phyloP scores from a whole-genome alignment of 2,113 vertebrate species.

The Laticauda colubrina region DNA sequence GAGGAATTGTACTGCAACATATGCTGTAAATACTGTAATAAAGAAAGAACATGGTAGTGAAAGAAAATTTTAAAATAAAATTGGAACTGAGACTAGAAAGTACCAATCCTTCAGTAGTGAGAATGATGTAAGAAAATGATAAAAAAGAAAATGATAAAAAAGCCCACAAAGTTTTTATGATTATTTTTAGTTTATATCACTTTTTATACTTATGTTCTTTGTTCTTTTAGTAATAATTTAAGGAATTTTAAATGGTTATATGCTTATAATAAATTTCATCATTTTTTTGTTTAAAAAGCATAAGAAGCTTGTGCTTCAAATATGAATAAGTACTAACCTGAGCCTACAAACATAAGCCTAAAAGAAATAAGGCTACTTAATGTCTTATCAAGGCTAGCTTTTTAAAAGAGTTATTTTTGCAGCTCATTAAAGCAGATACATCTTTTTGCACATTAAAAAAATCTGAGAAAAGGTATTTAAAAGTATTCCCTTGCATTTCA shows the following conservation, averaged over 20 bases:
- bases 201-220: neutral
- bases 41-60: neutral
- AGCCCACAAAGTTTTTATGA: neutral
- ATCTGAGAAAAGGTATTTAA: neutral
- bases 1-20: neutral
- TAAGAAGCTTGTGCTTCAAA: neutral
- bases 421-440: neutral
- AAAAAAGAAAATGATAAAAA: neutral
- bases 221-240: neutral
- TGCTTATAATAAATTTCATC: neutral
- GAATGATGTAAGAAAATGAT: neutral
- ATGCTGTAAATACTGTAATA: neutral
- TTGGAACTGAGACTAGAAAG: neutral
- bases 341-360: neutral
- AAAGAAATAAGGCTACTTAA: neutral
- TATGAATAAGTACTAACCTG: neutral
- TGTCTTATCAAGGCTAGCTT: neutral
- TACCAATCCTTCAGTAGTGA: neutral
- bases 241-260: neutral
- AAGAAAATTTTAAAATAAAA: neutral
- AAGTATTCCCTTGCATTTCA: neutral
- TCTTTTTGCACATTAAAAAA: neutral
- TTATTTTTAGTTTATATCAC: neutral
- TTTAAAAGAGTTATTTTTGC: neutral
- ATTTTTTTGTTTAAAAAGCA: neutral